Evolutionary conservation across 2,113 vertebrate species (phyloP).

Genomic region (Barbus barbus): DNA sequence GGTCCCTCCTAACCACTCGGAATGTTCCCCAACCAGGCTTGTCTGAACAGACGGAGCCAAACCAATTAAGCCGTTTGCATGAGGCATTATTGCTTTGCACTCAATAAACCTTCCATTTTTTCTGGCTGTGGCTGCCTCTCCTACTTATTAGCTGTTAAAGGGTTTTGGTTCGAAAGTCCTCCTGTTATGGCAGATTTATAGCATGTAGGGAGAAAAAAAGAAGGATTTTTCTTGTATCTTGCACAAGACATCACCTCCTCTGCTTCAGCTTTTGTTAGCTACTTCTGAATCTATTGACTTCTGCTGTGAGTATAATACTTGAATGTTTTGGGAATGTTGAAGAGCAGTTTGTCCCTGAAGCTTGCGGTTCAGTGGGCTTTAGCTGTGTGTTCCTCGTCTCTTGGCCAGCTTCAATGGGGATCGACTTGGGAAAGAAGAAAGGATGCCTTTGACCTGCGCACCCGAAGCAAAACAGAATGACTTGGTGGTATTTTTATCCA

Average conservation of each 20-base stretch:
- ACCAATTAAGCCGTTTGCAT: slow-evolving; percentile 56
- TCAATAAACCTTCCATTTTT: slow-evolving; percentile 51
- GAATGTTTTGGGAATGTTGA: slow-evolving; percentile 18
- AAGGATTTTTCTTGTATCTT: background rate
- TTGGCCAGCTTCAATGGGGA: slow-evolving; percentile 39
- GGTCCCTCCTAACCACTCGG: slow-evolving; percentile 32
- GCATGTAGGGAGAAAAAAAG: background rate
- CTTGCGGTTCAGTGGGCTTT: too few relatives aligned
- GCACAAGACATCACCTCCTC: background rate
- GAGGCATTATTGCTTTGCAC: slow-evolving; percentile 62
- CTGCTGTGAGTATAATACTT: background rate
- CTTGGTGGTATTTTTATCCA: slow-evolving; percentile 55
- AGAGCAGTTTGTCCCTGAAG: background rate
- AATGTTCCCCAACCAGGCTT: slow-evolving; percentile 51
- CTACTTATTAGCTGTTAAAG: slow-evolving; percentile 49
- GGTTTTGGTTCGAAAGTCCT: slow-evolving; percentile 31
- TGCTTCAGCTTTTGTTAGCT: background rate
- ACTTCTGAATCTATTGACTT: background rate
- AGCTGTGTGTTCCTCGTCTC: slow-evolving; percentile 28
- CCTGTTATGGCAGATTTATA: slow-evolving; percentile 39
- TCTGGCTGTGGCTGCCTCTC: slow-evolving; percentile 52
- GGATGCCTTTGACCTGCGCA: slow-evolving; percentile 42
- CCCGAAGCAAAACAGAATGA: slow-evolving; percentile 35
- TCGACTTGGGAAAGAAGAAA: slow-evolving; percentile 26
- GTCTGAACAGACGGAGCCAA: slow-evolving; percentile 57